Evolutionary conservation across 2,888 invertebrate genomes (phyloP), one percentile per base, ranked within the genome.

Genomic region (Melinaea marsaeus): DNA sequence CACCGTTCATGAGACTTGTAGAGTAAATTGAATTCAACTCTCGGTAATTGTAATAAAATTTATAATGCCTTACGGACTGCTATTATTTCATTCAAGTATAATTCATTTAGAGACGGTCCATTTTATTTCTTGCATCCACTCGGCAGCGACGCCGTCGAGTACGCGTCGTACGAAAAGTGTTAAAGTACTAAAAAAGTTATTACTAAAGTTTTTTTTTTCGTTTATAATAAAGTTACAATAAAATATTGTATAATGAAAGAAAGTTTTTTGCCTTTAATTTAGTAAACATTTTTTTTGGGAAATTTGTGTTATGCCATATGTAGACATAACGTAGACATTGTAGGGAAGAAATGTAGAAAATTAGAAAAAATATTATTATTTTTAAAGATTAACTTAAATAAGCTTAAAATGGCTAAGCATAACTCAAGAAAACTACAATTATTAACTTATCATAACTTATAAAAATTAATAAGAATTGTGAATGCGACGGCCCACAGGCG

Each of bases 71-170:
- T 42, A 42, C 42, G 11, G 13, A 13, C 4, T 4, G 34, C 0
- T 22, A 13, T 13, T 42, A 37, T 47, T 33, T 34, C 51, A 48
- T 56, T 9, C 46, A 46, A 57, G 55, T 57, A 72, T 71, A 69
- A 71, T 61, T 69, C 72, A 72, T 62, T 66, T 60, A 64, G 64
- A 64, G 65, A 66, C 69, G 64, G 65, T 60, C 68, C 66, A 69
- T 69, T 67, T 65, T 68, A 66, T 69, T 69, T 69, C 62, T 64
- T 65, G 69, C 69, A 67, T 68, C 64, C 57, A 64, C 64, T 65
- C 63, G 61, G 67, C 60, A 63, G 66, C 59, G 61, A 58, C 64
- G 64, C 66, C 67, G 62, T 65, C 69, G 65, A 61, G 66, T 69
- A 71, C 69, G 51, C 32, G 64, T 58, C 48, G 22, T 56, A 37